phyloP scores from a whole-genome alignment of 1,140 invertebrate genomes.

The Coelopa frigida region DNA sequence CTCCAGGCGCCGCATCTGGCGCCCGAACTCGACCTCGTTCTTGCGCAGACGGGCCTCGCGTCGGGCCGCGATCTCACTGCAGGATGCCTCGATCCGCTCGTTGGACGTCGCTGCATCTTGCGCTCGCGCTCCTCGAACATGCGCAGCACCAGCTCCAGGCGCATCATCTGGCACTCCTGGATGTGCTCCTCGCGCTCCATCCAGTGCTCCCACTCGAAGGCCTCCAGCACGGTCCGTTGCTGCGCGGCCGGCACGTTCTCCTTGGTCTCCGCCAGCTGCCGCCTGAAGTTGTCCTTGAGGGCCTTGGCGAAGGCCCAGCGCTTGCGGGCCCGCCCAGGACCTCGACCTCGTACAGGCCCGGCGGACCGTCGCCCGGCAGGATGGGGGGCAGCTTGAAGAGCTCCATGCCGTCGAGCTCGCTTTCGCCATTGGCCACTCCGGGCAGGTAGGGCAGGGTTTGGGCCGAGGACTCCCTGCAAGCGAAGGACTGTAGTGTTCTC shows the following conservation, averaged over 20 bases:
- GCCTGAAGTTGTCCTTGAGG: conserved; percentile 20
- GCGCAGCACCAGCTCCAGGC: conserved; percentile 49
- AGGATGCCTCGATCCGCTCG: conserved; percentile 42
- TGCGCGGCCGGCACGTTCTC: conserved; percentile 2
- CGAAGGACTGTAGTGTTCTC: neutral
- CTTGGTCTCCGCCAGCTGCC: conserved; percentile 15
- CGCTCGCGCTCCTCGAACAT: conserved; percentile 40
- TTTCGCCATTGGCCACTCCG: conserved; percentile 46
- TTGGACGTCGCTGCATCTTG: conserved; percentile 40
- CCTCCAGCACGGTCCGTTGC: conserved; percentile 21
- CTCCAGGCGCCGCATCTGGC: conserved; percentile 33
- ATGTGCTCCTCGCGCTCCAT: conserved; percentile 48
- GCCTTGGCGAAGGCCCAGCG: conserved; percentile 38
- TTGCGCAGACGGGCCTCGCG: conserved; percentile 42
- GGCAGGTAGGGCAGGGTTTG: conserved; percentile 66
- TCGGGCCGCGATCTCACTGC: conserved; percentile 35
- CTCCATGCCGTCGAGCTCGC: conserved; percentile 20
- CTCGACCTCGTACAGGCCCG: conserved; percentile 34
- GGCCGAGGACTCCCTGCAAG: conserved; percentile 55
- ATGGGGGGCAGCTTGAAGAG: conserved; percentile 27
- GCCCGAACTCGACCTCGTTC: conserved; percentile 38
- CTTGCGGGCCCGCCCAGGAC: conserved; percentile 32
- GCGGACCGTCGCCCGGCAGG: conserved; percentile 23
- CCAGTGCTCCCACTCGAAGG: conserved; percentile 43
- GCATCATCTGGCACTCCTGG: conserved; percentile 51